Evolutionary conservation across 2,113 vertebrate species (phyloP).

Genomic region (Cacatua alba): DNA sequence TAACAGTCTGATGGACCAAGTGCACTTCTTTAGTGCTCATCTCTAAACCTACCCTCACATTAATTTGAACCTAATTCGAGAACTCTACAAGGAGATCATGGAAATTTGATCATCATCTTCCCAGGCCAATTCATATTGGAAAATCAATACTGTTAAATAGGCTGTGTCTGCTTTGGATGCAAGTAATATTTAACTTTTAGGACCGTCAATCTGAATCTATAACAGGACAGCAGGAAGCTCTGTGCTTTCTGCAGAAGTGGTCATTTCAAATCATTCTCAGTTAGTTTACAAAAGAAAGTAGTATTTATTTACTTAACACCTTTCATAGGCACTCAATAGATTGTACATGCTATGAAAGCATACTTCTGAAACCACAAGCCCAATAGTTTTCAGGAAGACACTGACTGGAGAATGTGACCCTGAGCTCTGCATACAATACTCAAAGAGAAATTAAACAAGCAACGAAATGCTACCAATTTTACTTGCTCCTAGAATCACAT

Average conservation of each 20-base stretch:
- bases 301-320: neutral
- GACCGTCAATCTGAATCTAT: neutral
- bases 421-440: neutral
- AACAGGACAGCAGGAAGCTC: neutral
- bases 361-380: neutral
- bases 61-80: neutral
- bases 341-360: accelerated
- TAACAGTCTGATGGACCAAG: neutral
- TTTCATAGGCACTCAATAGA: neutral
- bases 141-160: neutral
- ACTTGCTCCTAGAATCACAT: neutral
- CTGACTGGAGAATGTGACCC: neutral
- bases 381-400: neutral
- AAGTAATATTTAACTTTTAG: neutral
- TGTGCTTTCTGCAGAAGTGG: neutral
- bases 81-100: neutral
- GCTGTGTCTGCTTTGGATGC: neutral
- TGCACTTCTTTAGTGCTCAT: neutral
- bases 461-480: neutral
- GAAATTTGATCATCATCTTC: neutral
- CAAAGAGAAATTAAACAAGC: neutral
- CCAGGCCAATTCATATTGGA: neutral
- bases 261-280: neutral
- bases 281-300: neutral
- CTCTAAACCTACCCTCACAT: neutral